These are phyloP conservation scores for Lasioglossum lativentre DNA, from an alignment of 2,888 invertebrate species.

Conservation along the genomic window DNA sequence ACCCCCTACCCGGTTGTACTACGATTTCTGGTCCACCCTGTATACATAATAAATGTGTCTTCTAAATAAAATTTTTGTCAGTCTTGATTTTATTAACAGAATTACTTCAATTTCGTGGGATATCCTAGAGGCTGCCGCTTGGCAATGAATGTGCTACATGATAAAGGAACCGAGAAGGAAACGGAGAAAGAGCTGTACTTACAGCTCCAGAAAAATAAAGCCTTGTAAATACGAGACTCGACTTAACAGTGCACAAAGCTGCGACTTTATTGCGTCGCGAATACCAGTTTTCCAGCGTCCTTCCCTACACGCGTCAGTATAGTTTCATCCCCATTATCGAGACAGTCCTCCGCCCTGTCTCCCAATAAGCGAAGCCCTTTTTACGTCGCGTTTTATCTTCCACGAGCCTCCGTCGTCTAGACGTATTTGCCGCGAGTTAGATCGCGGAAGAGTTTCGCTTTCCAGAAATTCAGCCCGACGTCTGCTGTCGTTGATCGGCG, in stretches of 20 bases:
- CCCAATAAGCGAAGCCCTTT: conserved; percentile 2
- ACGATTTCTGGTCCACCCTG: too few species aligned
- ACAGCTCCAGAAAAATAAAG: too few species aligned
- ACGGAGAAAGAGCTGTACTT: too few species aligned
- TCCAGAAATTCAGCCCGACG: conserved; percentile 42
- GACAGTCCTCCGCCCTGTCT: not conserved
- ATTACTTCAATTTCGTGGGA: too few species aligned
- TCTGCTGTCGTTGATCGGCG: conserved; percentile 40
- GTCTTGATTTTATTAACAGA: too few species aligned
- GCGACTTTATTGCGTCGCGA: not conserved
- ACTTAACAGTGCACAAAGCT: not conserved
- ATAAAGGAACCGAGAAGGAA: too few species aligned
- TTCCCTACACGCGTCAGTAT: not conserved
- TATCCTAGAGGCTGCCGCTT: too few species aligned
- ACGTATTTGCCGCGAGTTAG: conserved; percentile 19
- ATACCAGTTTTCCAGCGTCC: not conserved
- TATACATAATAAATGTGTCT: too few species aligned
- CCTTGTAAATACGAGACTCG: not conserved
- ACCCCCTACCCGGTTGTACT: too few species aligned
- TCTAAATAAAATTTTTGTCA: too few species aligned
- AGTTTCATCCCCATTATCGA: not conserved
- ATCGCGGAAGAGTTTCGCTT: conserved; percentile 22
- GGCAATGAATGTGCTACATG: too few species aligned
- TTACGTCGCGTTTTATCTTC: conserved; percentile 25
- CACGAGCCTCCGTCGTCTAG: conserved; percentile 8